Conservation (phyloP, 2,113 vertebrate species). For the Catharus bicknelli region DNA sequence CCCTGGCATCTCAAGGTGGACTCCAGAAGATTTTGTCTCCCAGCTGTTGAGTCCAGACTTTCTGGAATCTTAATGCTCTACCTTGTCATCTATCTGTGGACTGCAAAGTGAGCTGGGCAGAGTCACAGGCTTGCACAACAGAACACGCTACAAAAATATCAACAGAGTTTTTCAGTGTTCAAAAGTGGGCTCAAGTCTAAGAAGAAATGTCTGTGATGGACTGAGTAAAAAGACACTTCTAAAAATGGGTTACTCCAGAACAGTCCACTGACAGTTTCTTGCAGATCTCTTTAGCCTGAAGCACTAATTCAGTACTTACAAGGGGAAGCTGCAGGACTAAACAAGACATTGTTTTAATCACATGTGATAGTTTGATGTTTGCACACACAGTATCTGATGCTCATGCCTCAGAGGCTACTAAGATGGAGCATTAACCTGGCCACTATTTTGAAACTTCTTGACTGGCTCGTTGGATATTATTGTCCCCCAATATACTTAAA, state of each 20-base stretch:
- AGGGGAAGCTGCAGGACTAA: background rate
- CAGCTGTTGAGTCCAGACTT: background rate
- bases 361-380: background rate
- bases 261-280: background rate
- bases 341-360: background rate
- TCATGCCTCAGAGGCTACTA: background rate
- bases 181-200: background rate
- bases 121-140: background rate
- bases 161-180: background rate
- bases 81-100: background rate
- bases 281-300: background rate
- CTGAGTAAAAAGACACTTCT: background rate
- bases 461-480: background rate
- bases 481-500: background rate
- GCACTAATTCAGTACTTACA: background rate
- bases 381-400: background rate
- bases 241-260: background rate
- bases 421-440: background rate
- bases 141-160: background rate
- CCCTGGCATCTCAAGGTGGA: background rate
- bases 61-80: background rate
- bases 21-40: background rate
- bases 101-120: background rate
- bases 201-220: background rate
- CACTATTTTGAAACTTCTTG: background rate